These are phyloP conservation scores for Manis pentadactyla DNA, from an alignment of 2,797 vertebrate genomes.

Conservation along the genomic window DNA sequence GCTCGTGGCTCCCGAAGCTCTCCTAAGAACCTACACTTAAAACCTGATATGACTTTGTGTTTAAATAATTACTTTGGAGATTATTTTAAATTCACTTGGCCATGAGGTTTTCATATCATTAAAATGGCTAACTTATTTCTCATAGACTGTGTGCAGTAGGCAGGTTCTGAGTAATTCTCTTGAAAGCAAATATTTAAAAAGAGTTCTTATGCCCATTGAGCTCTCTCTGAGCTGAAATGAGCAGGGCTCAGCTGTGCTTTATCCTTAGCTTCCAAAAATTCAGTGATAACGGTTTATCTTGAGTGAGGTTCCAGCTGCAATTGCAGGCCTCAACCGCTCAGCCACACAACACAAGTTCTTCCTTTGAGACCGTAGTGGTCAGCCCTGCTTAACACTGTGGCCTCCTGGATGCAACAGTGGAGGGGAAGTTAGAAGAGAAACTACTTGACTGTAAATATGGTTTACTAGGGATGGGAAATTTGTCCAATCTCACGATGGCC, in stretches of 20 bases:
- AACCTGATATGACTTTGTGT: conserved; percentile 12
- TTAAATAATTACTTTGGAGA: conserved; percentile 42
- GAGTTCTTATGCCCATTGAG: background rate
- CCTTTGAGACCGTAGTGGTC: background rate
- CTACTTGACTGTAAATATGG: background rate
- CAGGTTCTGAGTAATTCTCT: conserved; percentile 19
- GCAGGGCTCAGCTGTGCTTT: background rate
- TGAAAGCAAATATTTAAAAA: conserved; percentile 43
- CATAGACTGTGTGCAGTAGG: background rate
- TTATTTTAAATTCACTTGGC: conserved; percentile 40
- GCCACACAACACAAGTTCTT: background rate
- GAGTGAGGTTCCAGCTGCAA: background rate
- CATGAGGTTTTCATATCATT: conserved; percentile 30
- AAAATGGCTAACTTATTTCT: conserved; percentile 15
- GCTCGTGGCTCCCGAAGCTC: background rate
- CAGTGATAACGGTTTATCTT: background rate
- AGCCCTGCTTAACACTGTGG: background rate
- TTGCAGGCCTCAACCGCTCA: background rate
- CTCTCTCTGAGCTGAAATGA: conserved; percentile 21
- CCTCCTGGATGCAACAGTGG: background rate
- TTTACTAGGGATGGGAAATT: background rate
- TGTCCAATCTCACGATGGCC: background rate
- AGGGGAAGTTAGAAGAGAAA: background rate
- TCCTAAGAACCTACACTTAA: background rate
- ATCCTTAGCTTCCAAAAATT: background rate